A percentile compares a stretch with the other conserved stretches of the same genome.
Conservation (phyloP, 2,888 invertebrate species). For the Serrognathus titanus region DNA sequence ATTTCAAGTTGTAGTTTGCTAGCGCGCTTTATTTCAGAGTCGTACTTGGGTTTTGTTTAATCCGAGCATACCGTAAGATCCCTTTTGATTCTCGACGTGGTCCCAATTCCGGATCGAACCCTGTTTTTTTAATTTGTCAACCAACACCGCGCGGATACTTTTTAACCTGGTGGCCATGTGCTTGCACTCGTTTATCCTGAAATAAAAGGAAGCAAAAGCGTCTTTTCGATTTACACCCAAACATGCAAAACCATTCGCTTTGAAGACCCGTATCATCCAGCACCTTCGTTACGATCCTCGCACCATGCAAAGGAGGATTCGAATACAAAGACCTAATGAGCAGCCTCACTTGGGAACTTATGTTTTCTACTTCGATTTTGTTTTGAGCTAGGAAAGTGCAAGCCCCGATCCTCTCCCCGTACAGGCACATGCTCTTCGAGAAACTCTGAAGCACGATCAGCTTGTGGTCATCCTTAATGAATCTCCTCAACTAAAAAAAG, state of each 20-base stretch:
- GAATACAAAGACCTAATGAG: conserved; percentile 94
- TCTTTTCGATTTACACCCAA: conserved; percentile 47
- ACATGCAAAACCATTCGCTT: conserved; percentile 66
- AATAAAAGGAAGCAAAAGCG: background rate
- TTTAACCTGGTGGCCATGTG: conserved; percentile 98
- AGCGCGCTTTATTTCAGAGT: background rate
- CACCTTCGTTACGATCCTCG: conserved; percentile 84
- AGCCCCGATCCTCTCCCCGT: conserved; percentile 90
- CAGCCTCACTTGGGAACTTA: conserved; percentile 93
- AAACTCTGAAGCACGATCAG: conserved; percentile 89
- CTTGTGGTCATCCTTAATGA: conserved; percentile 84
- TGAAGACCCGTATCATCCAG: conserved; percentile 68
- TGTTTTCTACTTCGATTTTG: conserved; percentile 76
- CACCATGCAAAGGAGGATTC: conserved; percentile 93
- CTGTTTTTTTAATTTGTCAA: conserved; percentile 72
- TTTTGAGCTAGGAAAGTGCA: conserved; percentile 73
- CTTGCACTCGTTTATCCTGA: conserved; percentile 78
- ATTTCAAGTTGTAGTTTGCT: background rate
- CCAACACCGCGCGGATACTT: conserved; percentile 73
- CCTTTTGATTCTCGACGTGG: conserved; percentile 98
- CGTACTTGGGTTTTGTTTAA: conserved; percentile 80
- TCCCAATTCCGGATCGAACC: conserved; percentile 84
- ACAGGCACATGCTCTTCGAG: conserved; percentile 95
- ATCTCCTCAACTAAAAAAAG: conserved; percentile 42
- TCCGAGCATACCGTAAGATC: conserved; percentile 99